Base-by-base conservation (phyloP, 2,113 vertebrate species). In the Accipiter cooperii region DNA sequence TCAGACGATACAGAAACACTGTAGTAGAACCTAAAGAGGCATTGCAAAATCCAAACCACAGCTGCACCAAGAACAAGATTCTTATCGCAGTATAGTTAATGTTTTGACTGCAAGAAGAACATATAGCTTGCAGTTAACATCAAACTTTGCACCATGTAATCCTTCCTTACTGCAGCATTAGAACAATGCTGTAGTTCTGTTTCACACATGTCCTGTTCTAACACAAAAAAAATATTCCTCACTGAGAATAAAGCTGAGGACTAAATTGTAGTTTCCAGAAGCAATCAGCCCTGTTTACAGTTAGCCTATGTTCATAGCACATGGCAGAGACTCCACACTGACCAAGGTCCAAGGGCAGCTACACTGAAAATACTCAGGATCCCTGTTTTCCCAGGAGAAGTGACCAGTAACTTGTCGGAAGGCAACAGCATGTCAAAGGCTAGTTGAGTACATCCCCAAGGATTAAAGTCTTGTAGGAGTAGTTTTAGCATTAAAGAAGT, bases 111-210 rank as follows among this genome's bases (percentile, higher is more conserved):
- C 13, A 69, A 22, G 38, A 86, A 40, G 7, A 90, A n/a, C 0
- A 63, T 5, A 46, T 5, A 33, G 6, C 28, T 88, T 34, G 24
- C 29, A 73, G 40, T 13, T 69, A 69, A 44, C 63, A 68, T 19
- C 63, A 58, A 66, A 31, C 60, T 38, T 46, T 60, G 42, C 20
- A 12, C 28, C 29, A 12, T 1, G 3, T 7, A 61, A 36, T 4
- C 54, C 17, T 54, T 89, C 76, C 80, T 86, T 11, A 49, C 34
- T n/a, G 51, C 47, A 58, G 28, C 3, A 4, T 9, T 29, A 58
- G 68, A 89, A 22, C 49, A 89, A 33, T 0, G 0, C n/a, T 40
- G 34, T 0, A 0, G 26, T 58, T 76, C 44, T 2, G 2, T 24
- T 69, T 42, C 87, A 85, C 87, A 82, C 0, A 0, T 9, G 12